Percentiles rank a stretch among this genome's conserved stretches.
These are phyloP conservation scores for Planiliza haematocheilus DNA, from an alignment of 2,113 vertebrate species.

Conservation along the genomic window DNA sequence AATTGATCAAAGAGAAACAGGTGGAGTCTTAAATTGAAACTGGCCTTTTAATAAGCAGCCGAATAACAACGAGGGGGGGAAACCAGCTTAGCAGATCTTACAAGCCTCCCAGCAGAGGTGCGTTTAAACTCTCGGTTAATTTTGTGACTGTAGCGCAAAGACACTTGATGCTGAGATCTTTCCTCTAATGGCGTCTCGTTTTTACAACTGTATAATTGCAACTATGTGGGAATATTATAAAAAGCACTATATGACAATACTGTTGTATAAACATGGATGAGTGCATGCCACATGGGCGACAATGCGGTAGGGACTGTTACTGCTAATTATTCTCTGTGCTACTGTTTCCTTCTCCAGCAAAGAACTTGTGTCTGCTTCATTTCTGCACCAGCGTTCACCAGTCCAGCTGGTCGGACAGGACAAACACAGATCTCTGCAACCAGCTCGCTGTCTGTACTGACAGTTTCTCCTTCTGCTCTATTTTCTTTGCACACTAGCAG, in stretches of 20 bases:
- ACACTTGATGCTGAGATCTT: neutral
- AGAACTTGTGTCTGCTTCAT: too few relatives aligned
- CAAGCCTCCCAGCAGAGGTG: constrained; percentile 15
- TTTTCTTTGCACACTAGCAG: too few relatives aligned
- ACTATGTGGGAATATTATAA: neutral
- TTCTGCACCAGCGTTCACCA: too few relatives aligned
- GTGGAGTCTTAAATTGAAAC: constrained; percentile 55
- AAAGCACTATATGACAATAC: neutral
- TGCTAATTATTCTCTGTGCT: too few relatives aligned
- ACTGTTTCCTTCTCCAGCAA: too few relatives aligned
- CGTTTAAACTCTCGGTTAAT: constrained; percentile 27
- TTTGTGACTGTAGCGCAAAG: neutral
- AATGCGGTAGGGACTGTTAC: too few relatives aligned
- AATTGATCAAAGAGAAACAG: constrained; percentile 61
- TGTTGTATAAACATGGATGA: too few relatives aligned
- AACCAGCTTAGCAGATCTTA: constrained; percentile 14
- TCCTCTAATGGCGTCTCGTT: neutral
- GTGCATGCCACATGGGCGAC: too few relatives aligned
- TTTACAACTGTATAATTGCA: neutral
- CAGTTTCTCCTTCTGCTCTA: too few relatives aligned
- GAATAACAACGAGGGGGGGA: constrained; percentile 38
- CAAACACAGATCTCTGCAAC: too few relatives aligned
- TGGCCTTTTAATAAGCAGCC: constrained; percentile 52
- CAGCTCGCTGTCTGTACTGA: too few relatives aligned
- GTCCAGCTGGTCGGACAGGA: too few relatives aligned